Percentiles rank a stretch among this genome's conserved stretches.
Conservation (phyloP, 2,797 vertebrate genomes). For the Anguilla anguilla region DNA sequence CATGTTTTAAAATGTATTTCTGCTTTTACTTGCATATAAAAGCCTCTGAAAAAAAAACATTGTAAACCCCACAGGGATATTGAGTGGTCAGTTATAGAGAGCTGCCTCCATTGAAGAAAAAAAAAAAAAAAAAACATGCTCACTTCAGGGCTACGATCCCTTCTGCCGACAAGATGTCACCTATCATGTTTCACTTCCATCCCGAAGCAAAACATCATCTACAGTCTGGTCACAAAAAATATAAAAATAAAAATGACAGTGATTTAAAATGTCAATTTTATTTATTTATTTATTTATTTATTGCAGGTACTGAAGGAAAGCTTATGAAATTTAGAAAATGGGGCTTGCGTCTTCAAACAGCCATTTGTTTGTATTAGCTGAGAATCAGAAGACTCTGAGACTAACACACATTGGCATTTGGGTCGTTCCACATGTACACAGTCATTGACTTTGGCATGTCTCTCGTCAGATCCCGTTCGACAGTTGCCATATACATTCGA, state of each 20-base stretch:
- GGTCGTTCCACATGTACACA: neutral
- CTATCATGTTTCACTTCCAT: slow-evolving; percentile 15
- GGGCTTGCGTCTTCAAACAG: neutral
- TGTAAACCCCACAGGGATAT: neutral
- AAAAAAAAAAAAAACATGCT: neutral
- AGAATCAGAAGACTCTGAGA: no score
- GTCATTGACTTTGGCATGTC: neutral
- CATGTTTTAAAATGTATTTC: neutral
- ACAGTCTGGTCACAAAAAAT: neutral
- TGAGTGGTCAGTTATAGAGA: neutral
- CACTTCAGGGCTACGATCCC: slow-evolving; percentile 18
- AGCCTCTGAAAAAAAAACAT: neutral
- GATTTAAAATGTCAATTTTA: neutral
- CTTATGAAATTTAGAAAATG: neutral
- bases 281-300: neutral
- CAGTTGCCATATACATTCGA: slow-evolving; percentile 8
- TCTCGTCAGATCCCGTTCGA: neutral
- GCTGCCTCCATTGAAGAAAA: slow-evolving; percentile 3
- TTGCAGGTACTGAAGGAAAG: neutral
- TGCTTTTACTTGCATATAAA: neutral
- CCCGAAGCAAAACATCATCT: slow-evolving; percentile 19
- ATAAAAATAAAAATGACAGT: neutral
- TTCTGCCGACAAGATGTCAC: slow-evolving; percentile 15
- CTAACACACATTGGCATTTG: slow-evolving; percentile 12
- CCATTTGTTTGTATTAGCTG: neutral